These are phyloP conservation scores for Brachylomia viminalis DNA, from an alignment of 2,888 invertebrate genomes.

Conservation along the genomic window DNA sequence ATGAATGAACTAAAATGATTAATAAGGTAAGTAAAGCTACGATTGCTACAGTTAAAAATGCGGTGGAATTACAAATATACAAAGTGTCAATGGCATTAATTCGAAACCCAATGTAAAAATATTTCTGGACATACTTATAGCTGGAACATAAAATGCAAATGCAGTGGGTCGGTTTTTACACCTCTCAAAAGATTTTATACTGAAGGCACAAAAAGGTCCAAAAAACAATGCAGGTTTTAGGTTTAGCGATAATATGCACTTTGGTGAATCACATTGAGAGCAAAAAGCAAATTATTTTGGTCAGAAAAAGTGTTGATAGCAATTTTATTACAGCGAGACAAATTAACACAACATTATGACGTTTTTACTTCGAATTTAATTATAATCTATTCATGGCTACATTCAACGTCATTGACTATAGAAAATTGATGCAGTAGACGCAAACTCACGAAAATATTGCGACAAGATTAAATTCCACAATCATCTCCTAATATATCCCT, in stretches of 20 bases:
- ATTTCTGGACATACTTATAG: slow-evolving; percentile 20
- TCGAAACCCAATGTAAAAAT: not conserved
- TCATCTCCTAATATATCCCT: not conserved
- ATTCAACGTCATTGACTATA: not conserved
- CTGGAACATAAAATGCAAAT: slow-evolving; percentile 33
- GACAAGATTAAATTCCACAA: not conserved
- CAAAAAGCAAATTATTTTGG: slow-evolving; percentile 55
- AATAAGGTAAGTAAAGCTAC: not conserved
- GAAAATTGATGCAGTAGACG: not conserved
- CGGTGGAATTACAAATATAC: not conserved
- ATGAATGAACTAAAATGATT: not conserved
- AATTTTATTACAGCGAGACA: slow-evolving; percentile 39
- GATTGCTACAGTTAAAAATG: not conserved
- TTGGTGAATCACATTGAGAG: slow-evolving; percentile 59
- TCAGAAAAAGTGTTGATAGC: slow-evolving; percentile 31
- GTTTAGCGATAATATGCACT: slow-evolving; percentile 66
- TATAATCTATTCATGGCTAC: slow-evolving; percentile 1
- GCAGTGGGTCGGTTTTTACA: slow-evolving; percentile 41
- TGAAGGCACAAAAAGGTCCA: slow-evolving; percentile 46
- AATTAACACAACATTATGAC: slow-evolving; percentile 37
- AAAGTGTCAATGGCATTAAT: not conserved
- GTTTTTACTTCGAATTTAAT: slow-evolving; percentile 42
- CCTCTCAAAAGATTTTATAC: slow-evolving; percentile 44
- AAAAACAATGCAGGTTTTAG: slow-evolving; percentile 55
- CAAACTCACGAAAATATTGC: not conserved